A percentile compares a stretch with the other conserved stretches of the same genome.
These are phyloP conservation scores for Montipora cactus DNA, from an alignment of 64 coral and sea anemone species.

Conservation along the genomic window DNA sequence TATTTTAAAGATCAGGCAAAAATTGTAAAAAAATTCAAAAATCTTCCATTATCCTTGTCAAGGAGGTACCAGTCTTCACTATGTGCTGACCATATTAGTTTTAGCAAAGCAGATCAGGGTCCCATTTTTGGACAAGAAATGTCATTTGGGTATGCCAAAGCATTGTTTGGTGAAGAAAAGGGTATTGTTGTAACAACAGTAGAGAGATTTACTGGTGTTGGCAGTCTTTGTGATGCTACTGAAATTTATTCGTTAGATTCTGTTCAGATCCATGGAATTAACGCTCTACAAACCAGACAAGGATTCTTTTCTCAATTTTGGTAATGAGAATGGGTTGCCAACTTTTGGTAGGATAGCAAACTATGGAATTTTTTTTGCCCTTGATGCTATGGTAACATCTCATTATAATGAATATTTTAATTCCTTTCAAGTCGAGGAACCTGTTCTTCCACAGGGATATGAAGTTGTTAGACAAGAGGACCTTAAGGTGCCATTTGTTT, in stretches of 20 bases:
- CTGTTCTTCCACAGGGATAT: no score
- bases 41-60: constrained; percentile 21
- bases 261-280: constrained; percentile 25
- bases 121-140: constrained; percentile 14
- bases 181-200: background rate
- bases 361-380: background rate
- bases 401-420: no score
- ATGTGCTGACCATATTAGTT: constrained; percentile 23
- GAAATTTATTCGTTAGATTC: constrained; percentile 10
- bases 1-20: constrained; percentile 52
- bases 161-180: background rate
- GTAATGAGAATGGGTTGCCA: constrained; percentile 2
- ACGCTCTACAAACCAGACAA: constrained; percentile 40
- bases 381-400: no score
- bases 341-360: background rate
- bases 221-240: constrained; percentile 12
- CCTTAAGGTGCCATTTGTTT: no score
- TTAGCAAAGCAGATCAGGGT: constrained; percentile 10
- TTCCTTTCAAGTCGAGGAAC: no score
- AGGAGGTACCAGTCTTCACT: background rate
- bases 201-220: constrained; percentile 1
- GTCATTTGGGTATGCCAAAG: background rate
- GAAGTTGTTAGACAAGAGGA: no score
- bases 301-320: constrained; percentile 14
- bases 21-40: constrained; percentile 24